These are phyloP conservation scores for Otus scops DNA, from an alignment of 2,797 vertebrate species.

Conservation along the genomic window DNA sequence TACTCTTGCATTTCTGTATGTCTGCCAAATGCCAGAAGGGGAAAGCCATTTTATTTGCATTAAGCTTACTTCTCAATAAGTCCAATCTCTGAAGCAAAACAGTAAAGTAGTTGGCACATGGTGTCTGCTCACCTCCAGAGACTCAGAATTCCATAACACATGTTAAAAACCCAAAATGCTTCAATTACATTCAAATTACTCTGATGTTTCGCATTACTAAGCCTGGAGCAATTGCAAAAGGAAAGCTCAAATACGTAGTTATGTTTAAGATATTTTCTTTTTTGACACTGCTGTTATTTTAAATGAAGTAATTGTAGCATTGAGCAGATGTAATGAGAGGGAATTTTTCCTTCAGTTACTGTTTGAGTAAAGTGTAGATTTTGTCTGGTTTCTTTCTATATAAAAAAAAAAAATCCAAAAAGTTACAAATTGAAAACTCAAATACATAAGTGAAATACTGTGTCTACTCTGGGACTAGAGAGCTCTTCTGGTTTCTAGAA, in stretches of 20 bases:
- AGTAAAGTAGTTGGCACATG: background rate
- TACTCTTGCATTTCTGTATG: background rate
- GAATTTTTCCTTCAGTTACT: background rate
- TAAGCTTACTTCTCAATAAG: background rate
- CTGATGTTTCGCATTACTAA: background rate
- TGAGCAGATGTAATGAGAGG: background rate
- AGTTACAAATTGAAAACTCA: background rate
- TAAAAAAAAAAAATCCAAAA: background rate
- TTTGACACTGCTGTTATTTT: background rate
- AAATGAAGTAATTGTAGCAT: background rate
- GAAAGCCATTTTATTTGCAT: conserved; percentile 7
- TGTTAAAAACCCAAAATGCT: background rate
- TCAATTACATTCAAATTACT: background rate
- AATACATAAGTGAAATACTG: background rate
- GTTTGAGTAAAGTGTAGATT: background rate
- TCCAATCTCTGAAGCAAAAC: background rate
- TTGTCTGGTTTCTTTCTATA: background rate
- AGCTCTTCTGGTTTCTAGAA: background rate
- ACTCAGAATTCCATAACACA: background rate
- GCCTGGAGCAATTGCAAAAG: background rate
- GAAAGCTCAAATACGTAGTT: background rate
- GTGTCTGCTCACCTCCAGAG: background rate
- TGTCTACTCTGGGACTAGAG: background rate
- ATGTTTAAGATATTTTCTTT: background rate
- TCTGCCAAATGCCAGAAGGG: background rate